Conservation (phyloP, 1,140 invertebrate species). For the Neuroterus valhalla region DNA sequence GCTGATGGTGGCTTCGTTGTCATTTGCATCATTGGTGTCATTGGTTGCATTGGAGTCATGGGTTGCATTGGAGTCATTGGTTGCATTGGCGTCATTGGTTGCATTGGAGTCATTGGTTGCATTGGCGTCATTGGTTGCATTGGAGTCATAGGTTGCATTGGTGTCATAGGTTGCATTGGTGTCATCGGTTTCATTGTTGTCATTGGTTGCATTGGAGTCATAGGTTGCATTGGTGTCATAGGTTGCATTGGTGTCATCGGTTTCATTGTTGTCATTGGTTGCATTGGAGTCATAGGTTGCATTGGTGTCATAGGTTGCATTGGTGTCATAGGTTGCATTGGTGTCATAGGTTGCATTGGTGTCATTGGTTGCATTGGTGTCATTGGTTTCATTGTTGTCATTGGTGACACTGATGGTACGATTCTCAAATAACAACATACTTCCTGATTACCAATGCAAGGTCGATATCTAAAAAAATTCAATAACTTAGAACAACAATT, state of each 20-base stretch:
- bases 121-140: conserved; percentile 41
- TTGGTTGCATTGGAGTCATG: conserved; percentile 24
- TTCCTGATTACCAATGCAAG: conserved; percentile 62
- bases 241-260: conserved; percentile 37
- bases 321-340: conserved; percentile 41
- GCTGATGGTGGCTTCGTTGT: neutral
- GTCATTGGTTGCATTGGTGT: conserved; percentile 3
- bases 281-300: conserved; percentile 42
- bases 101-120: conserved; percentile 31
- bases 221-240: conserved; percentile 32
- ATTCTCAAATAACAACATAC: conserved; percentile 60
- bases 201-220: conserved; percentile 11
- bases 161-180: neutral
- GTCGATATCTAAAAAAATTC: conserved; percentile 51
- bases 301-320: conserved; percentile 31
- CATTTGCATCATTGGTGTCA: conserved; percentile 44
- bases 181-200: conserved; percentile 30
- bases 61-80: conserved; percentile 38
- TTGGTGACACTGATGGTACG: conserved; percentile 21
- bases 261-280: conserved; percentile 25
- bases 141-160: conserved; percentile 29
- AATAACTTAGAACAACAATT: neutral
- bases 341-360: conserved; percentile 16
- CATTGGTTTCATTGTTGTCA: conserved; percentile 27
- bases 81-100: conserved; percentile 41